Evolutionary conservation across 2,797 vertebrate genomes (phyloP), one percentile per base, ranked within the genome.

Genomic region (Anguilla obscura): DNA sequence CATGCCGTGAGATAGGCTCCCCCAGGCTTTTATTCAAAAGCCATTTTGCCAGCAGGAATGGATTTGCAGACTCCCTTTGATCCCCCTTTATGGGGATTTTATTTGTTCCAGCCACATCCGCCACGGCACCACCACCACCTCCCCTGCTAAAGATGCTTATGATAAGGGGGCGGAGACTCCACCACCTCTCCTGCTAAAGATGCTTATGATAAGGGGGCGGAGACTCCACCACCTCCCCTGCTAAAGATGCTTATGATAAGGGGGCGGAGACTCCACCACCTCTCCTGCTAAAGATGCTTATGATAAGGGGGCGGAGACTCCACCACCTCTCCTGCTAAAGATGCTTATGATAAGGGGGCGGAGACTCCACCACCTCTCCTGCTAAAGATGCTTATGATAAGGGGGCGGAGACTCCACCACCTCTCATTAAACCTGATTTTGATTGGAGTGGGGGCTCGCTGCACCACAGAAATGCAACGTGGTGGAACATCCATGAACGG

Each of bases 31-130:
- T 93, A 94, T 95, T 92, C 95, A 92, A 95, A 94, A 94, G 93
- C 92, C 91, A 92, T 88, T 93, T 93, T 93, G 93, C 94, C 97
- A 97, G 97, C 97, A 97, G 97, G 98, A 97, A 97, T 58, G 94
- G 94, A 97, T 97, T 97, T 97, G 94, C 94, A 94, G 90, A 21
- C 89, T 89, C 1, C 86, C 97, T 98, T 98, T 98, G 97, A 98
- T 98, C 97, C 96, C 91, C 92, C 96, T 95, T 94, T 95, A 93
- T 94, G 96, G 96, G 95, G 96, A 94, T 96, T 97, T 96, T 95
- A 96, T 97, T 97, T 96, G 96, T 93, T 96, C 96, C 94, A 95
- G 96, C 96, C 97, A 97, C 96, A 97, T 97, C 97, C 97, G 97
- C 94, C 95, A 95, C 16, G 58, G n/a, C 63, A n/a, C 24, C 90